A percentile compares a stretch with the other conserved stretches of the same genome.
Conservation (phyloP, 2,888 invertebrate species). For the Torymus texanus region DNA sequence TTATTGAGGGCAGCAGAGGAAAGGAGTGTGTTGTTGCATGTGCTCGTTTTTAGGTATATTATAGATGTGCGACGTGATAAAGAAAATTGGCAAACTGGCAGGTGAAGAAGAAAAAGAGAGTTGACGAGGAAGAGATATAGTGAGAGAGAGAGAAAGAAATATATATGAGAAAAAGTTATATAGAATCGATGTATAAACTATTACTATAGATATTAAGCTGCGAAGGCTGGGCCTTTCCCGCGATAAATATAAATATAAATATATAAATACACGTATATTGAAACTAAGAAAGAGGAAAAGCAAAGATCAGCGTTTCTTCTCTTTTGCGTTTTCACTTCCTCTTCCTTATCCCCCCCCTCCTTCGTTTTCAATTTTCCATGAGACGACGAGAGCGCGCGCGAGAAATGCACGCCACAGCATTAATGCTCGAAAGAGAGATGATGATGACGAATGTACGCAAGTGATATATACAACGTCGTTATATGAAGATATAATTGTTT, state of each 20-base stretch:
- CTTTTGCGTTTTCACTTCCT: background rate
- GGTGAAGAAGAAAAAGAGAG: background rate
- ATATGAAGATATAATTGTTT: too few relatives aligned
- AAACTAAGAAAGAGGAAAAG: background rate
- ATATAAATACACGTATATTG: background rate
- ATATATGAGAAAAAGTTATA: constrained; percentile 23
- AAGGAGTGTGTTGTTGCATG: too few relatives aligned
- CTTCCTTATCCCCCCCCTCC: background rate
- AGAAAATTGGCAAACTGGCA: too few relatives aligned
- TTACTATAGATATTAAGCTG: constrained; percentile 32
- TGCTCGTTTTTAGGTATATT: too few relatives aligned
- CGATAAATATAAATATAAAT: background rate
- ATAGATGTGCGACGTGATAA: too few relatives aligned
- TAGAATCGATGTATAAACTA: constrained; percentile 51
- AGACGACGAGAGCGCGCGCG: background rate
- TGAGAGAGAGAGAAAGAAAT: background rate
- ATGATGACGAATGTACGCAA: too few relatives aligned
- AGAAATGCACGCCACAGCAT: constrained; percentile 1
- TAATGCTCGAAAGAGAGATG: constrained; percentile 26
- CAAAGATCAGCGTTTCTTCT: background rate
- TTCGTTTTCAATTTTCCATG: constrained; percentile 10
- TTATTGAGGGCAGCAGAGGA: too few relatives aligned
- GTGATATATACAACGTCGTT: too few relatives aligned
- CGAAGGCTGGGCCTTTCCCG: constrained; percentile 49
- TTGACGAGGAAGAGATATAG: background rate